Conservation (phyloP, 2,113 vertebrate genomes). For the Emydocephalus ijimae region DNA sequence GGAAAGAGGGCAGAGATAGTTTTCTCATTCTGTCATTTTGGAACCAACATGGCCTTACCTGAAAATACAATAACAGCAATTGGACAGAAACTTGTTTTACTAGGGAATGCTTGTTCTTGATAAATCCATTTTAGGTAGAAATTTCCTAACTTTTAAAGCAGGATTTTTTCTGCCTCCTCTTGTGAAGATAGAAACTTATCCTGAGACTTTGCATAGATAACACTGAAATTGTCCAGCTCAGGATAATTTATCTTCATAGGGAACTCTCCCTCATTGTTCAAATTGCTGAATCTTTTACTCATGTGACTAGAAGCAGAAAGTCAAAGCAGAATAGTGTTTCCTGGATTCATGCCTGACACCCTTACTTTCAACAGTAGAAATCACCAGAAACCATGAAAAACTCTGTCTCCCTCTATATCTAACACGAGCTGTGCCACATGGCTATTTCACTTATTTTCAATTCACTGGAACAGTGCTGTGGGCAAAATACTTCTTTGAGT, state of each 20-base stretch:
- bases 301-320: neutral
- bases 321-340: neutral
- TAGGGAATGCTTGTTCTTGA: neutral
- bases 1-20: neutral
- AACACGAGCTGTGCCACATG: neutral
- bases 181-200: neutral
- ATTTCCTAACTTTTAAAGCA: neutral
- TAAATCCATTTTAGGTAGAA: neutral
- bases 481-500: neutral
- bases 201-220: neutral
- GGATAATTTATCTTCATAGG: neutral
- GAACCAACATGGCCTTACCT: neutral
- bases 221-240: neutral
- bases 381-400: neutral
- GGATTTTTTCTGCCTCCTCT: neutral
- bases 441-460: neutral
- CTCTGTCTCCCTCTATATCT: neutral
- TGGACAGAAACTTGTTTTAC: neutral
- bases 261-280: neutral
- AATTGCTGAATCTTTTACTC: neutral
- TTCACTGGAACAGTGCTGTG: neutral
- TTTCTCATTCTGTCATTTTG: neutral
- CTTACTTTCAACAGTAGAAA: neutral
- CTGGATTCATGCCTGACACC: neutral
- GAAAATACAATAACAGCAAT: neutral